A percentile compares a stretch with the other conserved stretches of the same genome.
phyloP scores from a whole-genome alignment of 2,888 invertebrate genomes.

The Drosophila cyrtoloma region DNA sequence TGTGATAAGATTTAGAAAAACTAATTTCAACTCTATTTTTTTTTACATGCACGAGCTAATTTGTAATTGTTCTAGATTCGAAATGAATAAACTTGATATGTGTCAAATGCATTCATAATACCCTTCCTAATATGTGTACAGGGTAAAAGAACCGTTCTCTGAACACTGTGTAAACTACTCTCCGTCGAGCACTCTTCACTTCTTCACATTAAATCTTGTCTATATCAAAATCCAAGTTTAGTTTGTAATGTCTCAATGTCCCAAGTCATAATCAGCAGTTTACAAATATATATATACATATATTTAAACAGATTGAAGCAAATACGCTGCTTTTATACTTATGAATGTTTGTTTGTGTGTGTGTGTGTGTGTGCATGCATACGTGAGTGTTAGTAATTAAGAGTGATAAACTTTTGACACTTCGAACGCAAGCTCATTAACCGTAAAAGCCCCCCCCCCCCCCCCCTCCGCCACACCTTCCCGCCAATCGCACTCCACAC shows the following conservation, averaged over 20 bases:
- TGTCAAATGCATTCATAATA: neutral
- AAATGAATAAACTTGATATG: neutral
- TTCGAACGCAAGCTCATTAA: conserved; percentile 24
- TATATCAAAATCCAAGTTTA: conserved; percentile 1
- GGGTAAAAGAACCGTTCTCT: neutral
- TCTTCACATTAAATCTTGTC: neutral
- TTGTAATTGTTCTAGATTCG: neutral
- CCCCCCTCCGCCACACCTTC: neutral
- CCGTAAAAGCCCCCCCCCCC: conserved; percentile 16
- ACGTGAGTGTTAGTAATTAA: conserved; percentile 50
- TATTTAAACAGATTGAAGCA: conserved; percentile 27
- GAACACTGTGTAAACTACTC: neutral
- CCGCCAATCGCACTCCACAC: neutral
- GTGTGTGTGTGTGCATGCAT: neutral
- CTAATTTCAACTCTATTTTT: neutral
- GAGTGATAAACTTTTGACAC: conserved; percentile 73
- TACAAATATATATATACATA: neutral
- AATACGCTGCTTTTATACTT: neutral
- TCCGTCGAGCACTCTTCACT: neutral
- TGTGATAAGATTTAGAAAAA: neutral
- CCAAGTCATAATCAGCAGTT: conserved; percentile 8
- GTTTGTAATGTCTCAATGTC: conserved; percentile 1
- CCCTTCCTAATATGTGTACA: neutral
- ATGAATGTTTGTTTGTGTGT: neutral
- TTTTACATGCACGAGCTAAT: neutral